Conservation (phyloP, 2,797 vertebrate species). For the Bovichtus diacanthus region DNA sequence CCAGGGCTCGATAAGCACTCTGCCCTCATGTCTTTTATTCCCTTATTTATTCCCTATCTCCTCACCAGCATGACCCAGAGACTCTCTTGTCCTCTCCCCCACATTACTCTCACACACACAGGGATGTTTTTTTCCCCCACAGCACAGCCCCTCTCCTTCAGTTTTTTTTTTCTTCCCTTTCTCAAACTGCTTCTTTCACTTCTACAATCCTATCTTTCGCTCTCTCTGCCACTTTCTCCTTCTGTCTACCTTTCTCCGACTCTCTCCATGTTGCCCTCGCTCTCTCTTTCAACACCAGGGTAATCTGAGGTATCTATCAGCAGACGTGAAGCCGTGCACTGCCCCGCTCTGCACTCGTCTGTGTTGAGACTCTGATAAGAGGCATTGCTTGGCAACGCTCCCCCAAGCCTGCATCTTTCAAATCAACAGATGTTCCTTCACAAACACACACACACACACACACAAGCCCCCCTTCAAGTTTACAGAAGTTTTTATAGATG, state of each 20-base stretch:
- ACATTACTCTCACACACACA: constrained; percentile 11
- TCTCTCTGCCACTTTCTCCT: constrained; percentile 6
- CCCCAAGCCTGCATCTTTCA: constrained; percentile 75
- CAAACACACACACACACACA: constrained; percentile 45
- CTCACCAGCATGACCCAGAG: constrained; percentile 60
- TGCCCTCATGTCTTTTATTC: constrained; percentile 69
- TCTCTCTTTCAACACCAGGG: constrained; percentile 45
- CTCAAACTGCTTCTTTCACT: constrained; percentile 6
- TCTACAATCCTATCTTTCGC: not conserved
- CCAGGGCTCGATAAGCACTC: constrained; percentile 65
- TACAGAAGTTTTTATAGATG: constrained; percentile 72
- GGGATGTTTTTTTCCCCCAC: constrained; percentile 14
- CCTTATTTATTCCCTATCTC: constrained; percentile 56
- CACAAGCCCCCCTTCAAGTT: constrained; percentile 60
- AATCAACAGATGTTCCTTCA: constrained; percentile 80
- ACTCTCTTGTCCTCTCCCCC: constrained; percentile 29
- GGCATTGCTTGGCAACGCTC: constrained; percentile 74
- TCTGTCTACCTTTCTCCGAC: constrained; percentile 22
- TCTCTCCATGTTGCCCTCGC: constrained; percentile 10
- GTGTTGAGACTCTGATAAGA: constrained; percentile 78
- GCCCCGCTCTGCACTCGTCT: constrained; percentile 64
- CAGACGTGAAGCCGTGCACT: constrained; percentile 62
- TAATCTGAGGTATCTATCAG: constrained; percentile 79
- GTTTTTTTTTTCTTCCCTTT: constrained; percentile 7
- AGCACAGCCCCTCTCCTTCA: constrained; percentile 12